A percentile compares a stretch with the other conserved stretches of the same genome.
These are phyloP conservation scores for Folsomia candida DNA, from an alignment of 2,888 invertebrate genomes.

Conservation along the genomic window DNA sequence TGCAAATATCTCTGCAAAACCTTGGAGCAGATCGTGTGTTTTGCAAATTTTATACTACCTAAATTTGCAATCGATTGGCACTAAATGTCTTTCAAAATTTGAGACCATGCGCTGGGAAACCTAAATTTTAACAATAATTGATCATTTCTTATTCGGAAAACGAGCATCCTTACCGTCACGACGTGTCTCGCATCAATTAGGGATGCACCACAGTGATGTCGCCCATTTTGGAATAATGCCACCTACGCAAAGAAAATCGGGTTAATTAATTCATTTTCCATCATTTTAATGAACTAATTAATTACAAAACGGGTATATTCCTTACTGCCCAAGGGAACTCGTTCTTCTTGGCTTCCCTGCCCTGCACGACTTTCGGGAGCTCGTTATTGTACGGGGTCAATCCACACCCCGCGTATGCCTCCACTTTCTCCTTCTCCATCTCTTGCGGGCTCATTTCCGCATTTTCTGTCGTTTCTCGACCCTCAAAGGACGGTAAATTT, in stretches of 20 bases:
- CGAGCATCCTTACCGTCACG: too few species aligned
- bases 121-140: too few species aligned
- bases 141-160: too few species aligned
- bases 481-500: neutral
- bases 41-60: too few species aligned
- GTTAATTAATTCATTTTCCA: neutral
- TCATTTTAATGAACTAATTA: too few species aligned
- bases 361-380: slow-evolving; percentile 67
- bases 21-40: too few species aligned
- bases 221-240: slow-evolving; percentile 76
- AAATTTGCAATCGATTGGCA: too few species aligned
- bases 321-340: slow-evolving; percentile 77
- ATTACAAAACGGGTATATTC: too few species aligned
- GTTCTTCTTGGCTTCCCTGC: slow-evolving; percentile 73
- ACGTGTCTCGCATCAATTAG: slow-evolving; percentile 66
- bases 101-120: too few species aligned
- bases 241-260: slow-evolving; percentile 54
- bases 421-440: neutral
- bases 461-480: neutral
- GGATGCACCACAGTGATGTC: slow-evolving; percentile 86
- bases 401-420: neutral
- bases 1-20: too few species aligned
- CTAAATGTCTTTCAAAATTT: too few species aligned
- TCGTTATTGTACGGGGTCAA: neutral
- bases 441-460: neutral